Evolutionary conservation across 2,888 invertebrate species (phyloP).

Genomic region (Nemapogon koenigi): DNA sequence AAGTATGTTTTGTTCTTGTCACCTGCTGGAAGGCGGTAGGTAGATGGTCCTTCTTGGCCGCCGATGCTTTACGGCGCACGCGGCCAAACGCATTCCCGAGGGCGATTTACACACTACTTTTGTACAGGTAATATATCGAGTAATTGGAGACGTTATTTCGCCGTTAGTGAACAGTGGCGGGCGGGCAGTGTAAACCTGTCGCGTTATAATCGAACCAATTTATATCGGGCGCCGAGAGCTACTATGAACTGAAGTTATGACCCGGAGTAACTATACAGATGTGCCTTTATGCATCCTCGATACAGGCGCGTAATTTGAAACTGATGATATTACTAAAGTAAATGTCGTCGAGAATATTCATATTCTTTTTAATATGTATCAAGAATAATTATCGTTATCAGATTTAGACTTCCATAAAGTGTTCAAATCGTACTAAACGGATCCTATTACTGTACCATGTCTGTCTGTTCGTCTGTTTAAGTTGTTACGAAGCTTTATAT

Average conservation of each 20-base stretch:
- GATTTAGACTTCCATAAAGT: no score
- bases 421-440: no score
- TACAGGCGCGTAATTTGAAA: no score
- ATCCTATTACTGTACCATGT: no score
- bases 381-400: no score
- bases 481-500: no score
- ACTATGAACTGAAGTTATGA: conserved; percentile 16
- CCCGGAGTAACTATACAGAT: conserved; percentile 9
- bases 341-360: no score
- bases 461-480: no score
- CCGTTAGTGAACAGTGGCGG: conserved; percentile 8
- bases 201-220: conserved; percentile 35
- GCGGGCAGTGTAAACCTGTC: conserved; percentile 34
- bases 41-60: no score
- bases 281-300: no score
- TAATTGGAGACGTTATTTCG: conserved; percentile 15
- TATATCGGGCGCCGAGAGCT: conserved; percentile 27
- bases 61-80: conserved; percentile 5
- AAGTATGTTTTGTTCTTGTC: conserved; percentile 2
- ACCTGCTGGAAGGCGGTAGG: conserved; percentile 3
- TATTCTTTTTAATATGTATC: no score
- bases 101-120: conserved; percentile 13
- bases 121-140: conserved; percentile 13
- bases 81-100: conserved; percentile 12
- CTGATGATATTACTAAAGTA: no score